Percentiles rank a stretch among this genome's conserved stretches.
Evolutionary conservation across 2,113 vertebrate genomes (phyloP).

Genomic region (Trachemys scripta): DNA sequence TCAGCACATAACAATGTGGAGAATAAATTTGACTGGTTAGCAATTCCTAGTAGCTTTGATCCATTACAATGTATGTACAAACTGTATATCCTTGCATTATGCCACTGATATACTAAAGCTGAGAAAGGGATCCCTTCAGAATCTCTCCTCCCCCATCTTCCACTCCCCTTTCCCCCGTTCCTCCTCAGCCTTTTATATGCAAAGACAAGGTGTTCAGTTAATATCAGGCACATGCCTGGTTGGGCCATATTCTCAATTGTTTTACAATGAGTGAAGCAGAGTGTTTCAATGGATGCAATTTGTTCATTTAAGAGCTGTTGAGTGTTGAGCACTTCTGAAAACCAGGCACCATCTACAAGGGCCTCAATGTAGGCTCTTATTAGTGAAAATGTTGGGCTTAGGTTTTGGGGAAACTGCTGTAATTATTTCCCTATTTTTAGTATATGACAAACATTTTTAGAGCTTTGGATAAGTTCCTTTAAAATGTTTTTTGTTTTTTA

Average conservation of each 20-base stretch:
- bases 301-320: neutral
- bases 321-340: neutral
- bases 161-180: neutral
- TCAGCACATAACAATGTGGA: neutral
- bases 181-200: neutral
- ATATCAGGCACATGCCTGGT: neutral
- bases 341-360: neutral
- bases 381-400: rapidly evolving
- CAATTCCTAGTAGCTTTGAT: neutral
- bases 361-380: rapidly evolving
- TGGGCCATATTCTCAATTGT: neutral
- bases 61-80: neutral
- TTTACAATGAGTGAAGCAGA: neutral
- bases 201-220: neutral
- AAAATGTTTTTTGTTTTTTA: neutral
- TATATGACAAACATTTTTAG: neutral
- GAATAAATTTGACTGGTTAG: constrained; percentile 7
- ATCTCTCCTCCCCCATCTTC: neutral
- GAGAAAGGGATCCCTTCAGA: constrained; percentile 2
- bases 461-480: neutral
- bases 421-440: neutral
- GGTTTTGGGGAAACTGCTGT: neutral
- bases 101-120: neutral
- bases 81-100: neutral
- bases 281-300: neutral